Conservation (phyloP, 2,797 vertebrate genomes). For the Xiphophorus birchmanni region DNA sequence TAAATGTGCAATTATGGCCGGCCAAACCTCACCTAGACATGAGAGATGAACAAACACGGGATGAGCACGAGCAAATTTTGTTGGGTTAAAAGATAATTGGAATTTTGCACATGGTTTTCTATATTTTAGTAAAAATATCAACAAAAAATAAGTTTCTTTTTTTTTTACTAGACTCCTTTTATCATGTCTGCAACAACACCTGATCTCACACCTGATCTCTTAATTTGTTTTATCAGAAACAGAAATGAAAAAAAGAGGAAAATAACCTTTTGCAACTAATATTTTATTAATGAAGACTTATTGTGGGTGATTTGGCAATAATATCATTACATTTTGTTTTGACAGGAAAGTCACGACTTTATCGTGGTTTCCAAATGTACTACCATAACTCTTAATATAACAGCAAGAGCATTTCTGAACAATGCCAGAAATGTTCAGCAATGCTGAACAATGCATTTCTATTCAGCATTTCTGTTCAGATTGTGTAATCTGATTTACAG, state of each 20-base stretch:
- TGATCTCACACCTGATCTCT: too few species aligned
- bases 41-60: constrained; percentile 9
- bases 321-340: neutral
- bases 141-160: neutral
- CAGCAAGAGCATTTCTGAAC: neutral
- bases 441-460: too few species aligned
- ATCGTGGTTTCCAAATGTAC: neutral
- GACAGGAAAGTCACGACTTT: neutral
- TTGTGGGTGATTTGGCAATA: neutral
- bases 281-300: neutral
- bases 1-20: constrained; percentile 53
- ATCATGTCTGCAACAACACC: neutral
- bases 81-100: neutral
- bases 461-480: too few species aligned
- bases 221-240: neutral
- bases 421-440: too few species aligned
- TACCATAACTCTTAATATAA: neutral
- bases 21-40: constrained; percentile 12
- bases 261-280: neutral
- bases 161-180: neutral
- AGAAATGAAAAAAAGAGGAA: neutral
- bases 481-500: too few species aligned
- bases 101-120: constrained; percentile 5
- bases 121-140: constrained; percentile 1
- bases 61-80: neutral